Evolutionary conservation across 2,113 vertebrate genomes (phyloP).

Genomic region (Collichthys lucidus): DNA sequence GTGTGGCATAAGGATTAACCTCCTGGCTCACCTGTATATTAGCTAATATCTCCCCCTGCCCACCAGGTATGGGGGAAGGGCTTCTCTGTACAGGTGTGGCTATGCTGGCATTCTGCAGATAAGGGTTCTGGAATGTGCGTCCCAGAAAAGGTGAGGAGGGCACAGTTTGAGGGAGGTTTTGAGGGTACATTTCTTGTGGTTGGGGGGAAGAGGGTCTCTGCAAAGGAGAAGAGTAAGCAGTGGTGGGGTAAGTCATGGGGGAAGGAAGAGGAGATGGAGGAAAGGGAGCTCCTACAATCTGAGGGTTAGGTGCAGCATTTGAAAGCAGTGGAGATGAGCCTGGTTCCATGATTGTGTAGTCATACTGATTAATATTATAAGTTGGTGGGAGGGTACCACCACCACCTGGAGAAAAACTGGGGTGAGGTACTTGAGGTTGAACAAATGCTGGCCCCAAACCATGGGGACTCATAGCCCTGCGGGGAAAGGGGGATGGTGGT

Average conservation of each 20-base stretch:
- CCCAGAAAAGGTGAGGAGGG: conserved; percentile 65
- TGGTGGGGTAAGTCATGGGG: conserved; percentile 49
- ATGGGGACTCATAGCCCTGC: conserved; percentile 70
- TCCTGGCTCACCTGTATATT: conserved; percentile 54
- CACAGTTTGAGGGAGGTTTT: conserved; percentile 47
- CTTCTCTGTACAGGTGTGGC: conserved; percentile 68
- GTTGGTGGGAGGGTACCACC: conserved; percentile 27
- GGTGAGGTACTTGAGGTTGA: conserved; percentile 44
- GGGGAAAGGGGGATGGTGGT: conserved; percentile 63
- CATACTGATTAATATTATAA: conserved; percentile 71
- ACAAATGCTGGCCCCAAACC: conserved; percentile 44
- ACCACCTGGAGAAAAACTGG: conserved; percentile 35
- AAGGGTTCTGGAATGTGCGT: conserved; percentile 67
- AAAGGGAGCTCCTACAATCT: conserved; percentile 60
- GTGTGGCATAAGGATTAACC: conserved; percentile 15
- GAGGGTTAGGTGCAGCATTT: conserved; percentile 76
- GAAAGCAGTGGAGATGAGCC: conserved; percentile 71
- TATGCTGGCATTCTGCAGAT: conserved; percentile 71
- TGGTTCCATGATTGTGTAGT: conserved; percentile 71
- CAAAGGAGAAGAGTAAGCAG: conserved; percentile 44
- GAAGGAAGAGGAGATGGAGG: conserved; percentile 47
- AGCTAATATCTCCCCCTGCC: conserved; percentile 37
- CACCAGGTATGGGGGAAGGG: conserved; percentile 56
- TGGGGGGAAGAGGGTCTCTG: conserved; percentile 51
- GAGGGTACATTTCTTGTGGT: conserved; percentile 42